A percentile compares a stretch with the other conserved stretches of the same genome.
Evolutionary conservation across 2,797 vertebrate genomes (phyloP).

Genomic region (Cirrhinus molitorella): DNA sequence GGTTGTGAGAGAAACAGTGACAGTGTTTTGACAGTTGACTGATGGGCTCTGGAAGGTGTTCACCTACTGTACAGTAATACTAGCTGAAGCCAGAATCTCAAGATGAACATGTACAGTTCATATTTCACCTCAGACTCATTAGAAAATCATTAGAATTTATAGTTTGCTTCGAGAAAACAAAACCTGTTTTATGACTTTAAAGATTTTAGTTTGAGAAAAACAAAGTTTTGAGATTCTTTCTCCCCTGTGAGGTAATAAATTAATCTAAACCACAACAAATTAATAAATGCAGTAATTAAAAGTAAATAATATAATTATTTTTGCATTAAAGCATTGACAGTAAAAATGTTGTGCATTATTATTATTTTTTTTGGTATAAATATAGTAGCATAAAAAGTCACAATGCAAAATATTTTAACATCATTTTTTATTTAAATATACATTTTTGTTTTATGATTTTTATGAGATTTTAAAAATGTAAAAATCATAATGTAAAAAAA

Average conservation of each 20-base stretch:
- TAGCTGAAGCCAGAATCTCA: slow-evolving; percentile 18
- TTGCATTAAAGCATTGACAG: not conserved
- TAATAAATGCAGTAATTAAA: no score
- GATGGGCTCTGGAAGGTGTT: slow-evolving; percentile 54
- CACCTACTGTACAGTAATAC: slow-evolving; percentile 34
- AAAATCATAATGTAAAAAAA: no score
- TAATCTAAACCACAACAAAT: no score
- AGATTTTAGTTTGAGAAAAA: no score
- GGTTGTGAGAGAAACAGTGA: not conserved
- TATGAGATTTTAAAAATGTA: no score
- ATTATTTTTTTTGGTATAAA: not conserved
- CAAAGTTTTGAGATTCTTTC: no score
- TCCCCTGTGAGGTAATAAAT: no score
- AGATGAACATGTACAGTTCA: not conserved
- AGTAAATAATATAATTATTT: not conserved
- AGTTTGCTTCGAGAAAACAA: not conserved
- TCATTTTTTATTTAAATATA: not conserved
- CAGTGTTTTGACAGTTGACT: slow-evolving; percentile 72
- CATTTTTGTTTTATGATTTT: no score
- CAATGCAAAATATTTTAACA: not conserved
- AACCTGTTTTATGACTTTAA: not conserved
- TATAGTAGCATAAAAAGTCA: no score
- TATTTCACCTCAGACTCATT: not conserved
- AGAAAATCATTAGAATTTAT: not conserved
- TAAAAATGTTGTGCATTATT: not conserved